These are phyloP conservation scores for Cryptomyrus ogoouensis DNA, from an alignment of 2,113 vertebrate species.

Conservation along the genomic window DNA sequence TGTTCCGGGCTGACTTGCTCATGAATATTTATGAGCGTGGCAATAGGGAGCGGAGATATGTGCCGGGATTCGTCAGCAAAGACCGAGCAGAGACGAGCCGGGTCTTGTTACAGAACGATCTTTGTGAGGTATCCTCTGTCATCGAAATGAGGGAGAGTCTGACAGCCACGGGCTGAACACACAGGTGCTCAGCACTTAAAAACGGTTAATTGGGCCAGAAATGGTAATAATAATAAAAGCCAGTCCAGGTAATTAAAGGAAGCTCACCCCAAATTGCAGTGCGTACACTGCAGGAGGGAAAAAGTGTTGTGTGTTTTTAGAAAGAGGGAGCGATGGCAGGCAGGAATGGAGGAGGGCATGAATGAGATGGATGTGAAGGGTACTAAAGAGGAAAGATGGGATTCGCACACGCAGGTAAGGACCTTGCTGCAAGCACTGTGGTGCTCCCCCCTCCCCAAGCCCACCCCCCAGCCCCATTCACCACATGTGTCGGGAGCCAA, in stretches of 20 bases:
- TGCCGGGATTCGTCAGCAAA: background rate
- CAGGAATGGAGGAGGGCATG: background rate
- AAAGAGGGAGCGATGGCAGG: no score
- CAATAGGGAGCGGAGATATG: constrained; percentile 7
- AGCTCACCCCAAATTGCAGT: background rate
- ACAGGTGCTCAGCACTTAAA: background rate
- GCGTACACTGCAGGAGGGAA: no score
- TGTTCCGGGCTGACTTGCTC: constrained; percentile 2
- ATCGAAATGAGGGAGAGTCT: background rate
- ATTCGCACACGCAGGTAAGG: background rate
- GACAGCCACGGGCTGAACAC: background rate
- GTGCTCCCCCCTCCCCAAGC: background rate
- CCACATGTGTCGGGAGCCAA: background rate
- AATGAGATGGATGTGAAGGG: background rate
- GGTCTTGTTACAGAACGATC: background rate
- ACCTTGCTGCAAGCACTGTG: background rate
- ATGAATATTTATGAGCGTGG: constrained; percentile 7
- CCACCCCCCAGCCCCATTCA: background rate
- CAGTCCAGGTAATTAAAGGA: background rate
- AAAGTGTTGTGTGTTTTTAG: background rate
- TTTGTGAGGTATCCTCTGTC: background rate
- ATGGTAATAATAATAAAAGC: background rate
- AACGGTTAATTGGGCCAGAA: background rate
- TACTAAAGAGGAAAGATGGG: background rate
- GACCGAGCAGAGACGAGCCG: background rate